Conservation (phyloP, 2,113 vertebrate genomes). For the Pungitius pungitius region DNA sequence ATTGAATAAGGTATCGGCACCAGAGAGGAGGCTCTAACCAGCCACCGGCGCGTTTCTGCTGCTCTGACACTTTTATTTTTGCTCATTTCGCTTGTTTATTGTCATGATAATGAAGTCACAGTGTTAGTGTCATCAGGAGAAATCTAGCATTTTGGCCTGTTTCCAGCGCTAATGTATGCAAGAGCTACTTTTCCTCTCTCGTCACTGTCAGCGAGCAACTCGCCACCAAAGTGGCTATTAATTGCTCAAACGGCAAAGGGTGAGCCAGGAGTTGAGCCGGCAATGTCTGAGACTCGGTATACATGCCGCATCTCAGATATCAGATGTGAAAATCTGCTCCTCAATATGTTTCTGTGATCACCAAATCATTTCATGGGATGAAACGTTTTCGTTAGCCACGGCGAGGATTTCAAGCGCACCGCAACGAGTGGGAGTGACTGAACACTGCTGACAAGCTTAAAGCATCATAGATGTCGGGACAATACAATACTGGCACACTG, state of each 20-base stretch:
- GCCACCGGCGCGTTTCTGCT: slow-evolving; percentile 60
- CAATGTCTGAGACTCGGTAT: slow-evolving; percentile 49
- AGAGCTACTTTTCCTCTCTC: slow-evolving; percentile 64
- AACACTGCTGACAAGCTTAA: slow-evolving; percentile 67
- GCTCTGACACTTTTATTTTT: slow-evolving; percentile 72
- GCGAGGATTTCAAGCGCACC: slow-evolving; percentile 54
- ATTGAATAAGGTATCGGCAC: slow-evolving; percentile 54
- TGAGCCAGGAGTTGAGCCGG: slow-evolving; percentile 50
- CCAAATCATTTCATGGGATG: slow-evolving; percentile 57
- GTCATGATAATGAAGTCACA: slow-evolving; percentile 78
- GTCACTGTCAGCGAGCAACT: slow-evolving; percentile 65
- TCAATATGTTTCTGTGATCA: slow-evolving; percentile 67
- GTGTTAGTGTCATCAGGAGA: slow-evolving; percentile 75
- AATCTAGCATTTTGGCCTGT: slow-evolving; percentile 73
- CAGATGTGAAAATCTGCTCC: slow-evolving; percentile 60
- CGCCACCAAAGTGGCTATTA: slow-evolving; percentile 66
- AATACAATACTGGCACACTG: slow-evolving; percentile 70
- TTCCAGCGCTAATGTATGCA: slow-evolving; percentile 75
- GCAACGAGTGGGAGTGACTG: slow-evolving; percentile 71
- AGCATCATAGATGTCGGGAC: slow-evolving; percentile 71
- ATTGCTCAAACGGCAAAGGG: slow-evolving; percentile 63
- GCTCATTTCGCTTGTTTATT: slow-evolving; percentile 77
- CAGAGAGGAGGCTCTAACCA: slow-evolving; percentile 48
- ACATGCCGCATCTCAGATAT: slow-evolving; percentile 50
- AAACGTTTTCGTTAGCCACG: slow-evolving; percentile 46